Conservation (phyloP, 2,797 vertebrate genomes). For the Zenarchopterus dispar region DNA sequence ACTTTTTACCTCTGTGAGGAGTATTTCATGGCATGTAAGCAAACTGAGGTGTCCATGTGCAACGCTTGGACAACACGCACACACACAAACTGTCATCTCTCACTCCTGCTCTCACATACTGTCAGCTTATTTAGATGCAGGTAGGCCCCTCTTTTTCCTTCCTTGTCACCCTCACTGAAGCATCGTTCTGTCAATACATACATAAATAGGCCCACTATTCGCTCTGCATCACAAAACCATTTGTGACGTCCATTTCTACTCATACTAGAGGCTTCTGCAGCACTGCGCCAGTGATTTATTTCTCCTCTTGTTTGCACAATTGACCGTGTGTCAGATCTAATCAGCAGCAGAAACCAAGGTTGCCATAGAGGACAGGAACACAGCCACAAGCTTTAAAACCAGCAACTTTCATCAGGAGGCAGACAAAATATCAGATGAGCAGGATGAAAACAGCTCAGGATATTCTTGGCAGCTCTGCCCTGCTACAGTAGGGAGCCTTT, state of each 20-base stretch:
- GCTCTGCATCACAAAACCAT: conserved; percentile 47
- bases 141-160: conserved; percentile 8
- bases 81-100: not conserved
- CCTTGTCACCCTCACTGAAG: conserved; percentile 16
- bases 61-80: no score
- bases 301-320: conserved; percentile 56
- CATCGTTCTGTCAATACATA: conserved; percentile 33
- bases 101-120: conserved; percentile 3
- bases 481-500: not conserved
- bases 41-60: not conserved
- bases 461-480: not conserved
- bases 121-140: conserved; percentile 41
- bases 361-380: conserved; percentile 47
- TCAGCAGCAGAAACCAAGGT: conserved; percentile 54
- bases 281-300: conserved; percentile 52
- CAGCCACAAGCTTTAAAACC: conserved; percentile 14
- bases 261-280: conserved; percentile 26
- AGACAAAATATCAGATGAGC: conserved; percentile 16
- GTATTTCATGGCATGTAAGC: not conserved
- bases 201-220: conserved; percentile 18
- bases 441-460: conserved; percentile 4
- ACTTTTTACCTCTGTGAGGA: not conserved
- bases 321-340: conserved; percentile 60
- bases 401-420: conserved; percentile 21
- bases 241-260: conserved; percentile 55